These are phyloP conservation scores for Lasaia peninsularis DNA, from an alignment of 1,140 invertebrate species.

Conservation along the genomic window DNA sequence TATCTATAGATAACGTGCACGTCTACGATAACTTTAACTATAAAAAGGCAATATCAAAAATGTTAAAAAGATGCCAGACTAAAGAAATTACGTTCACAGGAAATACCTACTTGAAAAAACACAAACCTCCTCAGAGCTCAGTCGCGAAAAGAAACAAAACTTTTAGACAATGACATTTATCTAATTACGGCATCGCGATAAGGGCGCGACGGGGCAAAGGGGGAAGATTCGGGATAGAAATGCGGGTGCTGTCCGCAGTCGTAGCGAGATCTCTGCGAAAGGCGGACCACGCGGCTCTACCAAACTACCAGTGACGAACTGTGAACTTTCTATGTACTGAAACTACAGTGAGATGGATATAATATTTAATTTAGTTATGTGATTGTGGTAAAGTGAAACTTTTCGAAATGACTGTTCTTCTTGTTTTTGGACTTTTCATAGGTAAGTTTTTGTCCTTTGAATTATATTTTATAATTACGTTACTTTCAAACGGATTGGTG, in stretches of 20 bases:
- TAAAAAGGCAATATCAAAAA: no score
- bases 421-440: constrained; percentile 64
- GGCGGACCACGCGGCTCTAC: constrained; percentile 18
- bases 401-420: constrained; percentile 57
- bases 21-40: no score
- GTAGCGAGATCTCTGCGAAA: constrained; percentile 21
- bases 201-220: constrained; percentile 39
- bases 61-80: no score
- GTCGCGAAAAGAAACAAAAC: constrained; percentile 33
- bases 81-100: no score
- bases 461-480: no score
- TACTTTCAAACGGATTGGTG: no score
- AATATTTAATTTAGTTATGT: constrained; percentile 14
- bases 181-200: constrained; percentile 72
- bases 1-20: no score
- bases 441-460: constrained; percentile 42
- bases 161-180: constrained; percentile 70
- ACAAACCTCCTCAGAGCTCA: constrained; percentile 4
- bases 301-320: background rate
- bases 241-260: constrained; percentile 48
- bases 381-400: constrained; percentile 41
- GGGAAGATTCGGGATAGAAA: constrained; percentile 28
- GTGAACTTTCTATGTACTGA: background rate
- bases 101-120: background rate
- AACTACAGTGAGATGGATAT: background rate